phyloP scores from a whole-genome alignment of 2,113 vertebrate species.

The Pelvicachromis taeniatus region DNA sequence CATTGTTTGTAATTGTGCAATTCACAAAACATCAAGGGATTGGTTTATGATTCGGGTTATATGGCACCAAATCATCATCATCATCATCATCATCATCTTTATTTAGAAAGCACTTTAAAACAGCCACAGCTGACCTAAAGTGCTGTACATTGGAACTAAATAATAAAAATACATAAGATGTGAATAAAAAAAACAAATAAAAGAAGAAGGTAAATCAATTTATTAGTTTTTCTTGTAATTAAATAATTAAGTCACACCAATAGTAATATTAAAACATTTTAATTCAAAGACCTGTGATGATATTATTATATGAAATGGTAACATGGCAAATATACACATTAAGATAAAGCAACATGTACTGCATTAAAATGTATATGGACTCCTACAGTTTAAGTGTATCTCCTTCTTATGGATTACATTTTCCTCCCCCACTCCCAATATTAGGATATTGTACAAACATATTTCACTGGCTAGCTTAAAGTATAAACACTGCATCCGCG shows the following conservation, averaged over 20 bases:
- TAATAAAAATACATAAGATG: not conserved
- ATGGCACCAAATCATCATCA: not conserved
- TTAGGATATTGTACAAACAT: not conserved
- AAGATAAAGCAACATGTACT: not conserved
- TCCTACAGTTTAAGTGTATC: not conserved
- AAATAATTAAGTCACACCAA: not conserved
- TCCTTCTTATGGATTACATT: not conserved
- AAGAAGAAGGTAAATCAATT: not conserved
- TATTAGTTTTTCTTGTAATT: not conserved
- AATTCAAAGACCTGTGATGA: not conserved
- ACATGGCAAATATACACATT: not conserved
- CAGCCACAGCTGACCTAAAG: not conserved
- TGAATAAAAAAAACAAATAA: not conserved
- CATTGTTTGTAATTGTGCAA: not conserved
- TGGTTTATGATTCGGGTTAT: not conserved
- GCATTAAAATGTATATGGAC: not conserved
- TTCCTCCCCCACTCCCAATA: rapidly evolving
- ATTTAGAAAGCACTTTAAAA: not conserved
- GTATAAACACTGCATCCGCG: not conserved
- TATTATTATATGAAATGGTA: not conserved
- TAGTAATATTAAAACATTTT: not conserved
- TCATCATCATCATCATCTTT: not conserved
- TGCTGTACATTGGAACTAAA: not conserved
- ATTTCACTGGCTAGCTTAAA: not conserved
- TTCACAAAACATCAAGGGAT: not conserved